These are phyloP conservation scores for Oncorhynchus kisutch DNA, from an alignment of 2,113 vertebrate species.

Conservation along the genomic window DNA sequence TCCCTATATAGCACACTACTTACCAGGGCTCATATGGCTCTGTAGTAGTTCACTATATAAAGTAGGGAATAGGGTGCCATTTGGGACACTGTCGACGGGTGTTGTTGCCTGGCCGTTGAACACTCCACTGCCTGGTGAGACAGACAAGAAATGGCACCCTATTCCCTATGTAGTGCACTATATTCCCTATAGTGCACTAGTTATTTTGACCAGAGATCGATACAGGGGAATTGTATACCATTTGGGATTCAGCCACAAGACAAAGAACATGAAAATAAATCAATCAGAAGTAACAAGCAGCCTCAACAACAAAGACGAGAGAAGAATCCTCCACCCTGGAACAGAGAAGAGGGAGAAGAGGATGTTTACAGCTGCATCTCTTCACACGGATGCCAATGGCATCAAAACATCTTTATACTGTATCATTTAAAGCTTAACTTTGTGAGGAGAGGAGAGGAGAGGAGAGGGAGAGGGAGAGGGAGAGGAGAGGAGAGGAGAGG, in stretches of 20 bases:
- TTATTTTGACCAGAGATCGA: no score
- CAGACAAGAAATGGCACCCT: no score
- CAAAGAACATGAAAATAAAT: constrained; percentile 57
- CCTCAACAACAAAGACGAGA: constrained; percentile 34
- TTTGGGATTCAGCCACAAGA: constrained; percentile 11
- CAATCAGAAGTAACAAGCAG: constrained; percentile 59
- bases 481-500: background rate
- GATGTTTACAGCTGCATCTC: background rate
- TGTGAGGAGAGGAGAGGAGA: no score
- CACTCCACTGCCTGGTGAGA: constrained; percentile 52
- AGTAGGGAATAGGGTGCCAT: no score
- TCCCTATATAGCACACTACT: no score
- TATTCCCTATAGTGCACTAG: no score
- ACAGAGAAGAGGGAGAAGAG: background rate
- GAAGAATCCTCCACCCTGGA: background rate
- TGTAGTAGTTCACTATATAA: no score
- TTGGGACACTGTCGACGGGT: background rate
- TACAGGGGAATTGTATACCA: no score
- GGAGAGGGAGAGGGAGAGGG: background rate
- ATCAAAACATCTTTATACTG: background rate
- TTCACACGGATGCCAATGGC: background rate
- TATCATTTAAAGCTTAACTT: background rate
- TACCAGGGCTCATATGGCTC: no score
- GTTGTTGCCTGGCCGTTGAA: constrained; percentile 39
- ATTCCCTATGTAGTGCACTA: no score